Percentiles rank a stretch among this genome's conserved stretches.
These are phyloP conservation scores for Tamandua tetradactyla DNA, from an alignment of 2,797 vertebrate genomes.

Conservation along the genomic window DNA sequence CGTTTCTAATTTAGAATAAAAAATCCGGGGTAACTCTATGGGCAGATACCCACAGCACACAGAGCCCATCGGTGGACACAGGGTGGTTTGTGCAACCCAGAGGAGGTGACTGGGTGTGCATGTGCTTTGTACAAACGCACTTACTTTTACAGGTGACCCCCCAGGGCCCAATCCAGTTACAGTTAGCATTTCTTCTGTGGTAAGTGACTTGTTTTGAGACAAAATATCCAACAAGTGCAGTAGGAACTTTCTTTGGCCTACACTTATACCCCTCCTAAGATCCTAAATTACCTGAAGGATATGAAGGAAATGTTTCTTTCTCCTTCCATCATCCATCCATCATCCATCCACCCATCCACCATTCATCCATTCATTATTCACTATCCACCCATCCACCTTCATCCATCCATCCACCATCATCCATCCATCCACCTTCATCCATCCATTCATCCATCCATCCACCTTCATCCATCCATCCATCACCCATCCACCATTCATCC, in stretches of 20 bases:
- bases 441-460: no score
- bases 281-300: not conserved
- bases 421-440: no score
- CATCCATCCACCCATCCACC: no score
- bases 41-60: accelerated
- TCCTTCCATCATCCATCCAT: not conserved
- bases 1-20: constrained; percentile 35
- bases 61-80: accelerated
- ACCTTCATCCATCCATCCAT: no score
- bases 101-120: not conserved
- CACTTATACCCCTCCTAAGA: not conserved
- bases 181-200: not conserved
- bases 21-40: not conserved
- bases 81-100: not conserved
- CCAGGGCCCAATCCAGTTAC: not conserved
- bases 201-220: not conserved
- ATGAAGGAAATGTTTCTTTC: not conserved
- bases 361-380: no score
- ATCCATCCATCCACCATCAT: no score
- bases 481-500: no score
- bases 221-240: not conserved
- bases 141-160: accelerated
- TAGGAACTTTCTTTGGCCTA: not conserved
- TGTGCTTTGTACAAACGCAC: accelerated
- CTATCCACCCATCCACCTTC: no score